A percentile compares a stretch with the other conserved stretches of the same genome.
phyloP scores from a whole-genome alignment of 2,888 invertebrate genomes.

The Ormyrus labotus region DNA sequence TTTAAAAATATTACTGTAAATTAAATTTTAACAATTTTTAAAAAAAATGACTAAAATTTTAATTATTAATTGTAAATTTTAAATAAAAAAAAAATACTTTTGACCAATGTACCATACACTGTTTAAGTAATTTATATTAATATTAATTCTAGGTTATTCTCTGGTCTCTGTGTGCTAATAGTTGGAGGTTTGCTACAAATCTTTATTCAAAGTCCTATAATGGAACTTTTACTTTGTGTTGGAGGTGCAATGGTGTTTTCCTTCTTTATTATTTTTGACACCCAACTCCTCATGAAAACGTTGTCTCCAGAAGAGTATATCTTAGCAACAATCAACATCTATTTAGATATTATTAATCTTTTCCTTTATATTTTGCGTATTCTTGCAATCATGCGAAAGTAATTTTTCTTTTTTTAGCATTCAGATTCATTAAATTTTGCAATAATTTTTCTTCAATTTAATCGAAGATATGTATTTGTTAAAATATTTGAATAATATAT shows the following conservation, averaged over 20 bases:
- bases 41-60: background rate
- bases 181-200: conserved; percentile 85
- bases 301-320: conserved; percentile 93
- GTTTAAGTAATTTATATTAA: conserved; percentile 23
- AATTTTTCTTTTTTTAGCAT: conserved; percentile 43
- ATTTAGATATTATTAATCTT: conserved; percentile 91
- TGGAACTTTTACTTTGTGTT: conserved; percentile 84
- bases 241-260: conserved; percentile 87
- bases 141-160: conserved; percentile 79
- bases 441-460: background rate
- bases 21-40: conserved; percentile 8
- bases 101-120: background rate
- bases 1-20: background rate
- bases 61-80: conserved; percentile 8
- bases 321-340: conserved; percentile 89
- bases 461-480: background rate
- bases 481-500: too few relatives aligned
- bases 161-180: conserved; percentile 82
- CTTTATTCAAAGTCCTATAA: conserved; percentile 83
- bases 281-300: conserved; percentile 88
- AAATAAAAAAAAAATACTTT: background rate
- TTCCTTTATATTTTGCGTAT: conserved; percentile 88
- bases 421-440: conserved; percentile 9
- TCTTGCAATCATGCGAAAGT: conserved; percentile 79
- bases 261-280: conserved; percentile 88